Evolutionary conservation across 2,797 vertebrate genomes (phyloP), one percentile per base, ranked within the genome.

Genomic region (Rhinogobio ventralis): DNA sequence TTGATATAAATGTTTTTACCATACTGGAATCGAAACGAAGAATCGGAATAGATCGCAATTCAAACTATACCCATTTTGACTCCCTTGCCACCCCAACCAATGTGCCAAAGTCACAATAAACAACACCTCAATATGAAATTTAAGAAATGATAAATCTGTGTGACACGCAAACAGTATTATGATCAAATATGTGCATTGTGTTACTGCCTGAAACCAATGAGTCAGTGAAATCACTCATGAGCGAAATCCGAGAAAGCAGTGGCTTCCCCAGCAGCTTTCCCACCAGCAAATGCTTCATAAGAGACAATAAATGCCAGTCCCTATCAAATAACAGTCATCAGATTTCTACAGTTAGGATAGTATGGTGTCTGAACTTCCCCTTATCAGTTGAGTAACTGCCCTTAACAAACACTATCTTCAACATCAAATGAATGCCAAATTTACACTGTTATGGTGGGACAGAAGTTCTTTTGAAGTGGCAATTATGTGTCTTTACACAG

Each of bases 221-320:
- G 69, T 77, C 79, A 42, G 64, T 69, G 28, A 86, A 81, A 83
- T 73, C 78, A 68, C 66, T 83, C 49, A 62, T 14, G 30, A 69
- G 82, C 66, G 81, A 86, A 88, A 88, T 79, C 19, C 17, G 81
- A 89, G 86, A 79, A 81, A 86, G 66, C 33, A 11, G 17, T 14
- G 42, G 83, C 82, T 78, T 79, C 51, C 23, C 51, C 42, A 79
- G 73, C 78, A 68, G 82, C 55, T 55, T 77, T 62, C 76, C 76
- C 57, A 79, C 36, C n/a, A 67, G 30, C 46, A 14, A 82, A 49
- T 7, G 33, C 67, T 81, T 85, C 62, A 67, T 36, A 74, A 62
- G 28, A 83, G 57, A 80, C 33, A 42, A 83, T 51, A 71, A 51
- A 82, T 46, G 78, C 86, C 57, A 72, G 33, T 51, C 28, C 39